Evolutionary conservation across 1,140 invertebrate species (phyloP).

Genomic region (Aphaenogaster floridana): DNA sequence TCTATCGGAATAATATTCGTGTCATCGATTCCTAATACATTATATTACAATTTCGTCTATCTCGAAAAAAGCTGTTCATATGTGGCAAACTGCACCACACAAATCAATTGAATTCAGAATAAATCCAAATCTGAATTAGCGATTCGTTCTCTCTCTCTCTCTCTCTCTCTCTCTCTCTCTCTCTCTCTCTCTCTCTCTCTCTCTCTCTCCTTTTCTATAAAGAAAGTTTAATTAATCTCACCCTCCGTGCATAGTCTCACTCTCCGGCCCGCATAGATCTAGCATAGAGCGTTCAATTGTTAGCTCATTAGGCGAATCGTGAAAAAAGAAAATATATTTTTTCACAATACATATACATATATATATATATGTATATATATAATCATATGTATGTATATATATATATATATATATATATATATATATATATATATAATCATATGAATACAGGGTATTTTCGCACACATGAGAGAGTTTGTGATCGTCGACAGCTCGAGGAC

Average conservation of each 20-base stretch:
- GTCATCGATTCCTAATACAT: conserved; percentile 58
- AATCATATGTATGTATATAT: not conserved
- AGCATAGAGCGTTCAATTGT: not conserved
- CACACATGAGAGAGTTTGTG: not conserved
- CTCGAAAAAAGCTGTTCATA: conserved; percentile 5
- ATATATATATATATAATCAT: not conserved
- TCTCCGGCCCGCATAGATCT: not conserved
- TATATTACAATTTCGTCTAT: conserved; percentile 77
- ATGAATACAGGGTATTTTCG: not conserved
- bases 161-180: not conserved
- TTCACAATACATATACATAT: not conserved
- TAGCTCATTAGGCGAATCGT: conserved; percentile 6
- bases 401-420: not conserved
- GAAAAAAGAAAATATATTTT: not conserved
- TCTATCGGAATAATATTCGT: conserved; percentile 65
- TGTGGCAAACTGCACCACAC: not conserved
- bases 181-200: not conserved
- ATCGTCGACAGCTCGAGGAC: not conserved
- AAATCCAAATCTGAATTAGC: conserved; percentile 14
- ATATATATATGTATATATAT: conserved; percentile 16
- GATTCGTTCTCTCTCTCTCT: not conserved
- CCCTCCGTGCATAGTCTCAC: not conserved
- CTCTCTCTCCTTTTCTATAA: too few species aligned
- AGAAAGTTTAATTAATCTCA: not conserved
- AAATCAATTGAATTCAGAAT: conserved; percentile 34